Base-by-base conservation (phyloP, 1,140 invertebrate genomes). In the Melitaea cinxia region DNA sequence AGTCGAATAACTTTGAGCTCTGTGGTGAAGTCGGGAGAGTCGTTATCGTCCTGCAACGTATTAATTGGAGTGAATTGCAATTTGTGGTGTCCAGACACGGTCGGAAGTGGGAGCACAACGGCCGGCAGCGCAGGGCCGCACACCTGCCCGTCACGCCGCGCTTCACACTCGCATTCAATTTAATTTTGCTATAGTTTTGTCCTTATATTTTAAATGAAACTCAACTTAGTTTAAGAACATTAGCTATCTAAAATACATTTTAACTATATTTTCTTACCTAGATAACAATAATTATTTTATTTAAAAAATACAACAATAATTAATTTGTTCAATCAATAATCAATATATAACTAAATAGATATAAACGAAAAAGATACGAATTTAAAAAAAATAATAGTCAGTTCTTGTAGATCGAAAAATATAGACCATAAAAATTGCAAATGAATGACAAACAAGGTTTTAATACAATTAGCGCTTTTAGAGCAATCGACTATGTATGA, bases 91-190 rank as follows among this genome's bases (percentile, higher is more conserved):
- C 45, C 61, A 70, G 69, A 68, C 59, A 47, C 35, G 64, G 65
- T 76, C 72, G 79, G 75, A 80, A 78, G 71, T 74, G 69, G 64
- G 56, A 64, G 59, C 63, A 54, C 64, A 62, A 60, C 70, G 53
- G 60, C 72, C 68, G 70, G 55, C 55, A 47, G 49, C 49, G 49
- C 62, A 35, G 67, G 30, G 30, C 30, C 55, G 50, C 57, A 53
- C 73, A 70, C 67, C 67, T 75, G 72, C 67, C 57, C 61, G 67
- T 59, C 53, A 58, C 56, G 65, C 61, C 52, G 26, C 45, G 57
- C 65, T 35, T 30, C 19, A 49, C 50, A 28, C 28, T 57, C 28
- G 62, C 49, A 42, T 53, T 61, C 33, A 28, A 49, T 61, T 61
- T 30, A 21, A 26, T 39, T 53, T 53, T 14, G 59, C 59, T 53